Evolutionary conservation across 2,797 vertebrate genomes (phyloP), one percentile per base, ranked within the genome.

Genomic region (Coreius guichenoti): DNA sequence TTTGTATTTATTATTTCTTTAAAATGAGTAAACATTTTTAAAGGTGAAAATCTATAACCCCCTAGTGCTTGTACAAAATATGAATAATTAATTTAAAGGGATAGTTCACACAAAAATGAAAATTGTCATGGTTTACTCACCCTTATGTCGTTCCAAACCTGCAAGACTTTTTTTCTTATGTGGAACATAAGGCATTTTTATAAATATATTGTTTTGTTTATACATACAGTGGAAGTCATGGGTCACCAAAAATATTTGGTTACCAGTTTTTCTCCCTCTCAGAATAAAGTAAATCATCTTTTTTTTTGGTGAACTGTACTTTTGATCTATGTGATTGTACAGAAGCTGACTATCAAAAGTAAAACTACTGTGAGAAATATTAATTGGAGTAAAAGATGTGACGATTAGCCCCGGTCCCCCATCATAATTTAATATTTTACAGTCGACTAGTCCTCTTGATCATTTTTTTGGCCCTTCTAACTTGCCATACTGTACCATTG

Each of bases 401-500:
- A 70, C 12, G 23, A 11, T 21, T 33, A 21, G 3, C 3, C 45
- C 4, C 6, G 19, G 19, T 21, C 17, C 1, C 17, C 26, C 13
- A 14, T 29, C 1, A 26, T 45, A 11, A 14, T 49, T 31, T 1
- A n/a, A 54, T 54, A 23, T 54, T 75, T 61, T 75, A 21, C 7
- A 39, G n/a, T 3, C 4, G 16, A n/a, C 31, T 17, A 2, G 14
- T 6, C 23, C 4, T 8, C 2, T 1, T 31, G 21, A 12, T 26
- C 5, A 6, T 65, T 77, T 85, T 83, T 80, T 85, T 80, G 36
- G 31, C 43, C 49, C 61, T 9, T 63, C 21, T 36, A 36, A 14
- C 43, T 78, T 79, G 43, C 87, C 84, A 76, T 90, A 85, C 17
- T 45, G 7, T 12, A 8, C 17, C 13, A 3, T 83, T 16, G 33